phyloP scores from a whole-genome alignment of 30 jellyfish, hydroid and myxozoan species.

The Hydractinia echinata region DNA sequence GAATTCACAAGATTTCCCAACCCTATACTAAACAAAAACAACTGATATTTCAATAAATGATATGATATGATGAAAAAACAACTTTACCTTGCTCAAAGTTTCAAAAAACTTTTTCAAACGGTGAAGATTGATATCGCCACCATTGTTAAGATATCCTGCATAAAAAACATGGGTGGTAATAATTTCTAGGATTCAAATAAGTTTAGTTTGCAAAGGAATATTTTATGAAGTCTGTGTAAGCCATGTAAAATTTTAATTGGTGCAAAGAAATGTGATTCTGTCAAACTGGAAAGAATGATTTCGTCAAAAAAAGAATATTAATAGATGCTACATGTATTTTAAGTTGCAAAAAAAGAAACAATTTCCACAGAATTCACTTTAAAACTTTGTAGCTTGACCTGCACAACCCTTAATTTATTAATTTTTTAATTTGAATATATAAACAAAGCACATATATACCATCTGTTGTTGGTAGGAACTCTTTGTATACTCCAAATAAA shows the following conservation, averaged over 20 bases:
- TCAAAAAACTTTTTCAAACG: slow-evolving; percentile 56
- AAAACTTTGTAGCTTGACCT: neutral
- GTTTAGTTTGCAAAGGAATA: neutral
- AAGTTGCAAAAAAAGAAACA: too few relatives aligned
- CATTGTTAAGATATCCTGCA: slow-evolving; percentile 74
- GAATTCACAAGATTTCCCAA: too few relatives aligned
- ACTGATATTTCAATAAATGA: too few relatives aligned
- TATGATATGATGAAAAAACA: too few relatives aligned
- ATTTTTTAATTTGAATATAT: neutral
- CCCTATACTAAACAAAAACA: too few relatives aligned
- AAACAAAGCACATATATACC: slow-evolving; percentile 35
- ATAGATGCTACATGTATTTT: too few relatives aligned
- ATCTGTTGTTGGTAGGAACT: slow-evolving; percentile 68
- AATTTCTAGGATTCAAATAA: neutral
- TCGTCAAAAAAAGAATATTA: too few relatives aligned
- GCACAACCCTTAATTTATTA: neutral
- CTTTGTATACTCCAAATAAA: slow-evolving; percentile 63
- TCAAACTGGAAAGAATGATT: too few relatives aligned
- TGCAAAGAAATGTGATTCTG: too few relatives aligned
- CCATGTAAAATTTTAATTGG: too few relatives aligned
- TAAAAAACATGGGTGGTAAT: neutral
- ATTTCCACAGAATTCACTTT: too few relatives aligned
- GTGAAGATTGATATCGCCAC: slow-evolving; percentile 54
- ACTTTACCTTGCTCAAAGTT: slow-evolving; percentile 59
- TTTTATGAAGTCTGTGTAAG: too few relatives aligned